phyloP scores from a whole-genome alignment of 2,797 vertebrate genomes.

The Thaleichthys pacificus region DNA sequence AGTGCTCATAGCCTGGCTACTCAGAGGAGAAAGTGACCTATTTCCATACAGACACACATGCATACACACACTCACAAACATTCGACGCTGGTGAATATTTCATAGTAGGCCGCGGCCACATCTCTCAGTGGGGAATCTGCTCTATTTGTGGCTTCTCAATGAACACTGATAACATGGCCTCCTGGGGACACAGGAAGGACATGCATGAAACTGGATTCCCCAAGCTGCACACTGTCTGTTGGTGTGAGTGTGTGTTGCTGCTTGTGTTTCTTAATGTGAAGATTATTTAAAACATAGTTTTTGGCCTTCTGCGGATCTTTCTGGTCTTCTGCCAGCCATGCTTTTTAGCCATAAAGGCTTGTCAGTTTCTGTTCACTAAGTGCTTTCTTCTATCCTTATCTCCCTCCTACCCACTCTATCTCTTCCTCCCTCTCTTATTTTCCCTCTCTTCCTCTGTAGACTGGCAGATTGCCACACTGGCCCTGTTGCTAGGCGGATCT shows the following conservation, averaged over 20 bases:
- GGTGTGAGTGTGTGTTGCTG: background rate
- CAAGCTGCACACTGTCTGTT: background rate
- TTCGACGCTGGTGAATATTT: conserved; percentile 8
- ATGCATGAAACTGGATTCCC: conserved; percentile 4
- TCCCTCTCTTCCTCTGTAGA: conserved; percentile 68
- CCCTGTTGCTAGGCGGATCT: conserved; percentile 91
- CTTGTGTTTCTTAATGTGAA: conserved; percentile 5
- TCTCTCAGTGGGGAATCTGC: background rate
- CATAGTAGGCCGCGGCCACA: background rate
- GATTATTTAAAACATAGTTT: conserved; percentile 28
- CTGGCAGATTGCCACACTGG: conserved; percentile 96
- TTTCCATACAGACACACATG: background rate
- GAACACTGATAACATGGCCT: background rate
- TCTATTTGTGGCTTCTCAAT: conserved; percentile 16
- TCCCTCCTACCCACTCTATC: conserved; percentile 25
- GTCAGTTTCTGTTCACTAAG: conserved; percentile 57
- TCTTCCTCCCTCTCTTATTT: conserved; percentile 15
- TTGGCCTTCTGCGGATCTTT: conserved; percentile 25
- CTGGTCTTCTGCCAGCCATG: conserved; percentile 60
- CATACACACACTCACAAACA: background rate
- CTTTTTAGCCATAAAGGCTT: conserved; percentile 58
- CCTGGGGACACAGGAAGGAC: conserved; percentile 1
- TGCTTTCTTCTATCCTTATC: conserved; percentile 26
- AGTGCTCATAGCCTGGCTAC: background rate
- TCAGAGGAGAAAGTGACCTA: conserved; percentile 15